Percentiles rank a stretch among this genome's conserved stretches.
Conservation (phyloP, 2,113 vertebrate species). For the Siniperca knerii region DNA sequence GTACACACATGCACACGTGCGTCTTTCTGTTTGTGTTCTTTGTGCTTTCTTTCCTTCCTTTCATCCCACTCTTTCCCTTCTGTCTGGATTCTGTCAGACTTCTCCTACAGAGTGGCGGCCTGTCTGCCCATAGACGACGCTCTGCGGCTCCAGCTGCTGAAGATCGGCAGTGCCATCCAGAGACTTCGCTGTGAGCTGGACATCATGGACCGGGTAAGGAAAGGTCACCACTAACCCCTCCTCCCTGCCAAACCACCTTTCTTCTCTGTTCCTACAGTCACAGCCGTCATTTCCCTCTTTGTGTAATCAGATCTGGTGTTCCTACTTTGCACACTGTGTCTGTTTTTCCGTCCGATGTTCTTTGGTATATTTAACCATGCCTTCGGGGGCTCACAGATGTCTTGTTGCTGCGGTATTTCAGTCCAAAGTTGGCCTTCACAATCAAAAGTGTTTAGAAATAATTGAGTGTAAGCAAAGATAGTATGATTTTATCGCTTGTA, state of each 20-base stretch:
- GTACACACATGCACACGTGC: not conserved
- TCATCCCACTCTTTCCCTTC: slow-evolving; percentile 31
- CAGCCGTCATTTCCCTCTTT: not conserved
- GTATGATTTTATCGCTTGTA: not conserved
- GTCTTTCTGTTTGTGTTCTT: slow-evolving; percentile 39
- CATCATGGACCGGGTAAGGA: slow-evolving; percentile 96
- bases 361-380: slow-evolving; percentile 20
- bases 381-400: not conserved
- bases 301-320: slow-evolving; percentile 33
- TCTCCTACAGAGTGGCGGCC: slow-evolving; percentile 97
- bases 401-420: slow-evolving; percentile 24
- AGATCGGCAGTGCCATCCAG: slow-evolving; percentile 97
- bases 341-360: slow-evolving; percentile 26
- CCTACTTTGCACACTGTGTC: not conserved
- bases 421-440: slow-evolving; percentile 4
- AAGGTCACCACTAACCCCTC: not conserved
- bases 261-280: not conserved
- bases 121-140: slow-evolving; percentile 96
- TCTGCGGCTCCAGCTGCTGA: slow-evolving; percentile 92
- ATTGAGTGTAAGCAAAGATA: slow-evolving; percentile 9
- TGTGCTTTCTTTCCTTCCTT: slow-evolving; percentile 25
- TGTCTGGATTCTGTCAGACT: slow-evolving; percentile 86
- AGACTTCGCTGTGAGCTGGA: slow-evolving; percentile 96
- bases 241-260: not conserved
- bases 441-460: not conserved